Evolutionary conservation across 2,113 vertebrate genomes (phyloP).

Genomic region (Zapus hudsonius): DNA sequence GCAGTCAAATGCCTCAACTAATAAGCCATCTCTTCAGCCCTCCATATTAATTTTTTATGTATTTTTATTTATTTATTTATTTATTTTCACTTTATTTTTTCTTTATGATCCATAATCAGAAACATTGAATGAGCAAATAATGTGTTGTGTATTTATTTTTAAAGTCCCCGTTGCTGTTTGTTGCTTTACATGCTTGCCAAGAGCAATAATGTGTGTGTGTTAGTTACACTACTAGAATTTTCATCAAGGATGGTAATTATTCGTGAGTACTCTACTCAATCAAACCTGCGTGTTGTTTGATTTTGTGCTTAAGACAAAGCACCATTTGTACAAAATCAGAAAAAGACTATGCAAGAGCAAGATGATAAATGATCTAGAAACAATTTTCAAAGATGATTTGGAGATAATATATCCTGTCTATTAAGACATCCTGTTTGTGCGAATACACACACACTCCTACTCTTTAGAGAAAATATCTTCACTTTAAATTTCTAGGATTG

Average conservation of each 20-base stretch:
- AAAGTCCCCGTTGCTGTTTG: conserved; percentile 21
- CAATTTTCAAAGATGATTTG: conserved; percentile 32
- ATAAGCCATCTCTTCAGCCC: too few relatives aligned
- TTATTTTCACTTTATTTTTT: too few relatives aligned
- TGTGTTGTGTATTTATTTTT: too few relatives aligned
- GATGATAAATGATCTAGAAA: conserved; percentile 30
- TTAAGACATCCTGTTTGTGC: conserved; percentile 30
- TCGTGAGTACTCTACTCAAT: background rate
- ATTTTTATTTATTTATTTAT: too few relatives aligned
- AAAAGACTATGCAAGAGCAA: background rate
- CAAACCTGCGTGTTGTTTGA: conserved; percentile 36
- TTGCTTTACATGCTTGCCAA: conserved; percentile 18
- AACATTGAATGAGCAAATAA: too few relatives aligned
- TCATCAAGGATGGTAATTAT: background rate
- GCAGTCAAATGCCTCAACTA: too few relatives aligned
- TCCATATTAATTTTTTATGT: too few relatives aligned
- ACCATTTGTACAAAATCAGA: conserved; percentile 36
- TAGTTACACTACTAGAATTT: conserved; percentile 1
- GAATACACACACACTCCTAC: background rate
- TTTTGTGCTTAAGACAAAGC: conserved; percentile 22
- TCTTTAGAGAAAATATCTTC: conserved; percentile 45
- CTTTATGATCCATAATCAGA: too few relatives aligned
- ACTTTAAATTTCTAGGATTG: conserved; percentile 35
- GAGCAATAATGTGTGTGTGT: background rate
- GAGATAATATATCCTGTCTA: background rate